These are phyloP conservation scores for Rhagium mordax DNA, from an alignment of 2,888 invertebrate species.

Conservation along the genomic window DNA sequence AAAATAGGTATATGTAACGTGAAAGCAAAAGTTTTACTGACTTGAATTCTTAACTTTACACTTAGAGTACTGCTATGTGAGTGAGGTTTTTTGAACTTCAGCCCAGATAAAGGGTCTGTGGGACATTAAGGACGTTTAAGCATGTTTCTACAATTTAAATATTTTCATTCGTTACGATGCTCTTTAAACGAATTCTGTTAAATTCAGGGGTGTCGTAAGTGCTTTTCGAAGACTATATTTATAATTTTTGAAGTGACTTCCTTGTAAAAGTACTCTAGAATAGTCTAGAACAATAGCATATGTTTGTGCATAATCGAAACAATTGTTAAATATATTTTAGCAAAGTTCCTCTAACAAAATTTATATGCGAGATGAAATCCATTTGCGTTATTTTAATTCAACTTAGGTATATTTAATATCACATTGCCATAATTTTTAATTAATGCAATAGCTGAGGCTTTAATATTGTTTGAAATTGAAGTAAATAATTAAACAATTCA, in stretches of 20 bases:
- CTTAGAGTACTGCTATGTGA: not conserved
- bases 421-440: conserved; percentile 2
- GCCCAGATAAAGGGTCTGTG: not conserved
- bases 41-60: not conserved
- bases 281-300: too few species aligned
- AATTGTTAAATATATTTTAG: not conserved
- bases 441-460: not conserved
- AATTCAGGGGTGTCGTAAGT: too few species aligned
- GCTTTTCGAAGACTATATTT: too few species aligned
- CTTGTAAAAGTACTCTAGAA: too few species aligned
- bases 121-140: not conserved
- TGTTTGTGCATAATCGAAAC: too few species aligned
- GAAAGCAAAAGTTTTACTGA: conserved; percentile 9
- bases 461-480: conserved; percentile 4
- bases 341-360: not conserved
- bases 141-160: not conserved
- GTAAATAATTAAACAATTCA: conserved; percentile 5
- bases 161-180: not conserved
- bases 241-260: too few species aligned
- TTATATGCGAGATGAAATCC: not conserved
- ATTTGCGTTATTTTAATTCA: not conserved
- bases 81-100: not conserved
- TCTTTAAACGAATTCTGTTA: too few species aligned
- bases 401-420: not conserved
- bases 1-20: conserved; percentile 15